Conservation (phyloP, 2,888 invertebrate species). For the Panopea generosa region DNA sequence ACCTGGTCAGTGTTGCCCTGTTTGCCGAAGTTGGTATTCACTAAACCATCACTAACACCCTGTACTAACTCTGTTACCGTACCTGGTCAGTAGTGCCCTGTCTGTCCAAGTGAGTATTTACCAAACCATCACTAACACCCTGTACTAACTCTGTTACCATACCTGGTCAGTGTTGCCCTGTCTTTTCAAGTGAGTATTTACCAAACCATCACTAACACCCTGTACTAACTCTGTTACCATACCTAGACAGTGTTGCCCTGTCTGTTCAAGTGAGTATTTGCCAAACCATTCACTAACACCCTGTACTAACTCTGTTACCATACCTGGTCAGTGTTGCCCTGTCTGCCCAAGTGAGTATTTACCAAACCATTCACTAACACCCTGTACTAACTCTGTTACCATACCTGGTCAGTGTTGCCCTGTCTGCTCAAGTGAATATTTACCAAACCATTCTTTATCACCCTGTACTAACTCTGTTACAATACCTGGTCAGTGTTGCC, state of each 20-base stretch:
- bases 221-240: conserved; percentile 69
- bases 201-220: too few species aligned
- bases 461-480: conserved; percentile 72
- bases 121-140: conserved; percentile 49
- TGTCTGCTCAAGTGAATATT: conserved; percentile 17
- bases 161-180: conserved; percentile 32
- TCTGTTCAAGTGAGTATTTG: conserved; percentile 18
- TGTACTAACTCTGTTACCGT: conserved; percentile 69
- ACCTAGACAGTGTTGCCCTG: conserved; percentile 31
- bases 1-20: conserved; percentile 32
- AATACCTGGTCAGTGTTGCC: conserved; percentile 30
- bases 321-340: conserved; percentile 34
- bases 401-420: conserved; percentile 33
- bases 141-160: conserved; percentile 68
- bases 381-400: conserved; percentile 70
- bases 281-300: conserved; percentile 35
- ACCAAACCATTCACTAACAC: conserved; percentile 21
- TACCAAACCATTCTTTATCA: too few species aligned
- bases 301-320: conserved; percentile 69
- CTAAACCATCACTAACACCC: too few species aligned
- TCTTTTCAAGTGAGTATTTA: conserved; percentile 14
- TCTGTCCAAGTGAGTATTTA: conserved; percentile 17
- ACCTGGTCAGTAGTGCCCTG: conserved; percentile 33
- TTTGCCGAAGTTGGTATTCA: conserved; percentile 21
- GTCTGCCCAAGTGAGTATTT: conserved; percentile 17